Evolutionary conservation across 1,140 invertebrate genomes (phyloP).

Genomic region (honey bee (Apis mellifera)): DNA sequence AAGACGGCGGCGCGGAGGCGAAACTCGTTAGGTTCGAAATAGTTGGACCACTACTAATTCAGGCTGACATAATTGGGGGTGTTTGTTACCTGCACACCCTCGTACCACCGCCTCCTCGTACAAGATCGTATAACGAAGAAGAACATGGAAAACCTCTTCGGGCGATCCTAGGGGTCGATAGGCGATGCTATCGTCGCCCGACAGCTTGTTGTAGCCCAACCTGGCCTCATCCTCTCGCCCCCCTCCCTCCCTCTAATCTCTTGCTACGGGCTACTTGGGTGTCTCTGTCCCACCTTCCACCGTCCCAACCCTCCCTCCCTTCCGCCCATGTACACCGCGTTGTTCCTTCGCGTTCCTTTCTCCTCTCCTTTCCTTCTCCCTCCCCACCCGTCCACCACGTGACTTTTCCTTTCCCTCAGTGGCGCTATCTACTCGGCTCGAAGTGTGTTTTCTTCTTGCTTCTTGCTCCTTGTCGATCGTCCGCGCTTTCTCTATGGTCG

Average conservation of each 20-base stretch:
- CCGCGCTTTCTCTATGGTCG: not conserved
- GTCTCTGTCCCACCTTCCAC: constrained; percentile 30
- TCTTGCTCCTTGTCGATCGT: not conserved
- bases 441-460: not conserved
- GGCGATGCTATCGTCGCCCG: constrained; percentile 78
- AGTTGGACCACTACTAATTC: constrained; percentile 79
- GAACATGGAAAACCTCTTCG: constrained; percentile 81
- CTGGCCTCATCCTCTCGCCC: constrained; percentile 59
- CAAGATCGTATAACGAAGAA: constrained; percentile 80
- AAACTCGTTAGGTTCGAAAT: constrained; percentile 75
- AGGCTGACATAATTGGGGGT: constrained; percentile 80
- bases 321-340: constrained; percentile 38
- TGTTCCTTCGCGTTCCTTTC: constrained; percentile 34
- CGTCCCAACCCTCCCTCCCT: constrained; percentile 32
- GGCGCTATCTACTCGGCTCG: not conserved
- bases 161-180: constrained; percentile 77
- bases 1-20: constrained; percentile 51
- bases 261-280: constrained; percentile 50
- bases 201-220: constrained; percentile 77
- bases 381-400: not conserved
- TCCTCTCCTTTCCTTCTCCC: not conserved
- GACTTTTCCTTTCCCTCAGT: constrained; percentile 52
- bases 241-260: constrained; percentile 48
- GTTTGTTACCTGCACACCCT: constrained; percentile 79
- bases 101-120: constrained; percentile 71